A percentile compares a stretch with the other conserved stretches of the same genome.
phyloP scores from a whole-genome alignment of 1,140 invertebrate genomes.

The Plodia interpunctella region DNA sequence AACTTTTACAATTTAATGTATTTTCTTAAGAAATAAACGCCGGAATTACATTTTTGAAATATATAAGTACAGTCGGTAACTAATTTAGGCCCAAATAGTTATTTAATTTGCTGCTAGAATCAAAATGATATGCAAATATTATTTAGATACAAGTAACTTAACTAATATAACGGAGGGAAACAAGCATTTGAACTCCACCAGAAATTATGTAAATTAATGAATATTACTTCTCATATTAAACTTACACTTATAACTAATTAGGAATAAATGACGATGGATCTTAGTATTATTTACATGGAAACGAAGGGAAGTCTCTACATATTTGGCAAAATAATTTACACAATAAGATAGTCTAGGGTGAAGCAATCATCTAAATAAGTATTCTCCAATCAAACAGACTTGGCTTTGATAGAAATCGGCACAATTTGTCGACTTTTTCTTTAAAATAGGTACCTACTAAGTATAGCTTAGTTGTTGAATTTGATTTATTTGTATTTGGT shows the following conservation, averaged over 20 bases:
- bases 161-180: slow-evolving; percentile 31
- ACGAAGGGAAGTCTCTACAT: slow-evolving; percentile 41
- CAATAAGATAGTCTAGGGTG: slow-evolving; percentile 43
- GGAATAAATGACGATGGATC: slow-evolving; percentile 21
- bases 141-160: background rate
- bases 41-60: slow-evolving; percentile 7
- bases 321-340: slow-evolving; percentile 72
- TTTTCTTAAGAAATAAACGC: slow-evolving; percentile 17
- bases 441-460: too few relatives aligned
- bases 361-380: slow-evolving; percentile 18
- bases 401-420: background rate
- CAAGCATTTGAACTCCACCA: slow-evolving; percentile 36
- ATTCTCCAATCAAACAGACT: slow-evolving; percentile 24
- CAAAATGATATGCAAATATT: slow-evolving; percentile 4
- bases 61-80: slow-evolving; percentile 7
- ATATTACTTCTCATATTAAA: slow-evolving; percentile 29
- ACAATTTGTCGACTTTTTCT: too few relatives aligned
- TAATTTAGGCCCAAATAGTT: slow-evolving; percentile 28
- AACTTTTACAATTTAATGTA: slow-evolving; percentile 15
- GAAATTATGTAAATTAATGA: slow-evolving; percentile 37
- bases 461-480: too few relatives aligned
- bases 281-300: slow-evolving; percentile 57
- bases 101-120: background rate
- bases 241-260: slow-evolving; percentile 43
- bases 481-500: too few relatives aligned